These are phyloP conservation scores for Platycheirus rosarum DNA, from an alignment of 2,888 invertebrate genomes.

Conservation along the genomic window DNA sequence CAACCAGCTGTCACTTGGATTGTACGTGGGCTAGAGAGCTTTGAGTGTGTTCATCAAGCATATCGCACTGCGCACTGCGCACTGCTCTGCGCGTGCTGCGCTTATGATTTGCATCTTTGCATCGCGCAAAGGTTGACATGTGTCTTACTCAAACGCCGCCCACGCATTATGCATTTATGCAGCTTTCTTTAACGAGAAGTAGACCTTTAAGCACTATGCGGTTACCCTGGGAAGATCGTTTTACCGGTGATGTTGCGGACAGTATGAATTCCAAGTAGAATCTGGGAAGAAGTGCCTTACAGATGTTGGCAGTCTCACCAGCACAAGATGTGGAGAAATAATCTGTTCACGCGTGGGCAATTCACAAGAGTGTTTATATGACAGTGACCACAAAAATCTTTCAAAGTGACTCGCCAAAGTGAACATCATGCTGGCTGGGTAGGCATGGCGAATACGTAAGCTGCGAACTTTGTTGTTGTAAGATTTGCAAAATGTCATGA, in stretches of 20 bases:
- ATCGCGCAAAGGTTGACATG: constrained; percentile 57
- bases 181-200: constrained; percentile 38
- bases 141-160: constrained; percentile 65
- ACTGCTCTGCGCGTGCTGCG: constrained; percentile 10
- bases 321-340: constrained; percentile 24
- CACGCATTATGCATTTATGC: no score
- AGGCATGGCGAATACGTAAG: background rate
- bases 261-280: constrained; percentile 51
- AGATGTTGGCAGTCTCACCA: constrained; percentile 13
- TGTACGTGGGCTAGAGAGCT: constrained; percentile 26
- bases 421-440: no score
- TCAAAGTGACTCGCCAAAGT: background rate
- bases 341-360: constrained; percentile 60
- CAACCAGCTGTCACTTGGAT: constrained; percentile 64
- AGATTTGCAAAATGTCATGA: constrained; percentile 13
- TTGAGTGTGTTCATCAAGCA: constrained; percentile 49
- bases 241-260: constrained; percentile 31
- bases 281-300: constrained; percentile 28
- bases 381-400: constrained; percentile 6
- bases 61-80: constrained; percentile 50
- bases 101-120: constrained; percentile 44
- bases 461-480: constrained; percentile 19
- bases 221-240: constrained; percentile 57
- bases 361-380: constrained; percentile 39
- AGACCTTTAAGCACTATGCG: constrained; percentile 45